Evolutionary conservation across 2,797 vertebrate genomes (phyloP), one percentile per base, ranked within the genome.

Genomic region (Anabacerthia variegaticeps): DNA sequence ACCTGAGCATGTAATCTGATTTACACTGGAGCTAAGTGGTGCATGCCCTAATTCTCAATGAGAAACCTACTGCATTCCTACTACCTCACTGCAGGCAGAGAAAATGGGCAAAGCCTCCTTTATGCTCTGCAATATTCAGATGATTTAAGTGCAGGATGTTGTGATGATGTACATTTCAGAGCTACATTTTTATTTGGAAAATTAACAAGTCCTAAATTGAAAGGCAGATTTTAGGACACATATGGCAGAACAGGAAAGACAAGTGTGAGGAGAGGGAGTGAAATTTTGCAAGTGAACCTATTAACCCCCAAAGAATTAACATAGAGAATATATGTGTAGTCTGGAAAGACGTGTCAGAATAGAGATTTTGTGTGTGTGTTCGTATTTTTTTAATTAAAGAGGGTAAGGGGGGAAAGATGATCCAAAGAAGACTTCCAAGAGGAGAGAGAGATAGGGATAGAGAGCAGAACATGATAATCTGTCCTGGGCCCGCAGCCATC

Each of bases 171-270:
- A 93, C 63, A n/a, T 65, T 90, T 82, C 86, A 77, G 77, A 90
- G 41, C 52, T 75, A 85, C 46, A 85, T 66, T 91, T 92, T 92
- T 80, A 61, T 91, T 68, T 95, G 85, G 77, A 95, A 95, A 87
- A 88, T 86, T 94, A 96, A 89, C 92, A 95, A 93, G 72, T 85
- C 91, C 80, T 74, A 96, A 94, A 92, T 18, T 74, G 93, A 94
- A 94, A 95, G 88, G 93, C 93, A 97, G 91, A 95, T 96, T 96
- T 96, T 93, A 95, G 88, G 92, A 94, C 89, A 92, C 94, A 95
- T 96, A 96, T 95, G 94, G 95, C 84, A 91, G 61, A 91, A 56
- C 20, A 83, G 54, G 94, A 95, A 92, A 96, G 93, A 96, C 80
- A 97, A 96, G 91, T 95, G 95, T 95, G 92, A 95, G 89, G 55